Conservation (phyloP, 2,797 vertebrate species). For the Lerista edwardsae region DNA sequence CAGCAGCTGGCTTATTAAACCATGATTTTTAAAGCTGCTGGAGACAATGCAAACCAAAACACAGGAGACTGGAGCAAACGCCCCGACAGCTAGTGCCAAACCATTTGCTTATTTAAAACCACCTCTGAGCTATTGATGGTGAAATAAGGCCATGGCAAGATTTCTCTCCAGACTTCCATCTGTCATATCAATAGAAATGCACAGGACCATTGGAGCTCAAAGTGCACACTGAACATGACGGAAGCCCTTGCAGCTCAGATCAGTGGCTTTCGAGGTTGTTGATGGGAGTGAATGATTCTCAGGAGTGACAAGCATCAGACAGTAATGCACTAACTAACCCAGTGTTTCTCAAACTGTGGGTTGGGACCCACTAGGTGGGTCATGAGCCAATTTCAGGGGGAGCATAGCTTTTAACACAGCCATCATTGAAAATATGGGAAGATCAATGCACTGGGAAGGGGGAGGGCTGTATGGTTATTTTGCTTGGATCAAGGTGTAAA, state of each 20-base stretch:
- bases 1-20: constrained; percentile 27
- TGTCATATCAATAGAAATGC: background rate
- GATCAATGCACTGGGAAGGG: too few species aligned
- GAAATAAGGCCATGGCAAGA: constrained; percentile 22
- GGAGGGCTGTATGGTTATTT: too few species aligned
- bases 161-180: constrained; percentile 4
- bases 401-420: too few species aligned
- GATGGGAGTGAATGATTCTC: background rate
- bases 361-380: too few species aligned
- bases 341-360: too few species aligned
- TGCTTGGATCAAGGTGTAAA: too few species aligned
- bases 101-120: constrained; percentile 22
- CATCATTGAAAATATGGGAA: too few species aligned
- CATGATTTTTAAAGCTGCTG: constrained; percentile 16
- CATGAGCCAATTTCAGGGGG: too few species aligned
- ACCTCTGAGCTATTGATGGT: constrained; percentile 13
- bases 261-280: background rate
- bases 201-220: background rate
- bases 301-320: background rate
- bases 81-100: constrained; percentile 1
- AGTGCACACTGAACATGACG: background rate
- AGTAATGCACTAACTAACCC: too few species aligned
- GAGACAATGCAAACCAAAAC: constrained; percentile 23
- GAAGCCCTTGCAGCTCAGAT: background rate
- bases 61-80: constrained; percentile 10